These are phyloP conservation scores for Speoplatyrhinus poulsoni DNA, from an alignment of 2,113 vertebrate species.

Conservation along the genomic window DNA sequence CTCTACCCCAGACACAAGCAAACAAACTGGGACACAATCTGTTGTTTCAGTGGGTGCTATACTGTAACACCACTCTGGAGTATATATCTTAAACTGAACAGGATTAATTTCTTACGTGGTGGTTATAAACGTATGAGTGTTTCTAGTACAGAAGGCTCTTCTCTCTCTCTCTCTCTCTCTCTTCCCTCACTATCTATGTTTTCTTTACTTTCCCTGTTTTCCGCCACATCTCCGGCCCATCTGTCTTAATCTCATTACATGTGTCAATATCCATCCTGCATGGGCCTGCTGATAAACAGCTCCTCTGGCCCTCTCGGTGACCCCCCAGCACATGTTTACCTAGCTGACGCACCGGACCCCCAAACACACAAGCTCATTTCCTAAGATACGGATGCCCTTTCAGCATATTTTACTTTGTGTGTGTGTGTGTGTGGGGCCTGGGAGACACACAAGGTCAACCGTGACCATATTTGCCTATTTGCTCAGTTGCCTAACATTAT, in stretches of 20 bases:
- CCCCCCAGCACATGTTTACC: constrained; percentile 61
- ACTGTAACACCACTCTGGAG: no score
- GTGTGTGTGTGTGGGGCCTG: constrained; percentile 22
- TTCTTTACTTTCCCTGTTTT: constrained; percentile 14
- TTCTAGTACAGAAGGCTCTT: not conserved
- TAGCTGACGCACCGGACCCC: constrained; percentile 52
- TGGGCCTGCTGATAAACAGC: constrained; percentile 62
- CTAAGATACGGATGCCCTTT: constrained; percentile 43
- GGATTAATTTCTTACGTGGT: no score
- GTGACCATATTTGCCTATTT: constrained; percentile 86
- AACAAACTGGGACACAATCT: no score
- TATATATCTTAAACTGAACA: no score
- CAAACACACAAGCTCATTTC: constrained; percentile 70
- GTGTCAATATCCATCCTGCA: constrained; percentile 68
- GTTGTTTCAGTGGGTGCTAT: no score
- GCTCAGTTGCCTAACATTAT: constrained; percentile 88
- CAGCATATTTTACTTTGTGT: constrained; percentile 26
- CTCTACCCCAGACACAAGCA: no score
- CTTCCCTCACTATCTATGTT: constrained; percentile 2
- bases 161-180: no score
- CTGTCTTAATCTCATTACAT: constrained; percentile 69
- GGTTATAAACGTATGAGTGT: no score
- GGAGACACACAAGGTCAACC: constrained; percentile 52
- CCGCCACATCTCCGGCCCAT: constrained; percentile 41
- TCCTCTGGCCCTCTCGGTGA: constrained; percentile 60